Percentiles rank a stretch among this genome's conserved stretches.
phyloP scores from a whole-genome alignment of 2,113 vertebrate species.

The Callipepla californica region DNA sequence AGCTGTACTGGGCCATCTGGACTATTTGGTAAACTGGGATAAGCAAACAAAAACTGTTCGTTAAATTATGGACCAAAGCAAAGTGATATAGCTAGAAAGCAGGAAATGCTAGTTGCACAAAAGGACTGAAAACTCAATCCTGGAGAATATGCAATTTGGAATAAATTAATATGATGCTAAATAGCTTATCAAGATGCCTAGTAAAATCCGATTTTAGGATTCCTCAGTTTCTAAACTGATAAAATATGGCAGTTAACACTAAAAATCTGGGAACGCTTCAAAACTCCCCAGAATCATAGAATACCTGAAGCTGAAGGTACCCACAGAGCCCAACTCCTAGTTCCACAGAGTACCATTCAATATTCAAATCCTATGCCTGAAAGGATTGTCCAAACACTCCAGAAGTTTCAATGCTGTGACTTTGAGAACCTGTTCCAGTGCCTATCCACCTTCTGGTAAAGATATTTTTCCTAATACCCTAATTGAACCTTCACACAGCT shows the following conservation, averaged over 20 bases:
- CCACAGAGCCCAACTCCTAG: background rate
- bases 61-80: background rate
- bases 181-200: background rate
- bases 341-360: background rate
- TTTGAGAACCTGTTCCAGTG: background rate
- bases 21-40: background rate
- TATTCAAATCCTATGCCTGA: background rate
- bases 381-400: background rate
- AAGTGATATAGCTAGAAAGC: background rate
- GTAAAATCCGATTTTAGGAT: background rate
- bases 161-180: background rate
- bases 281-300: background rate
- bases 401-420: background rate
- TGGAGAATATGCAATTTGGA: background rate
- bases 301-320: background rate
- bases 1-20: conserved; percentile 43
- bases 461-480: background rate
- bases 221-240: too few species aligned
- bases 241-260: background rate
- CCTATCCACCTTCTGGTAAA: background rate
- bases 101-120: background rate
- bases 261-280: background rate
- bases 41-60: background rate
- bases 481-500: background rate
- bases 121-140: background rate